phyloP scores from a whole-genome alignment of 2,888 invertebrate genomes.

The Pammene fasciana region DNA sequence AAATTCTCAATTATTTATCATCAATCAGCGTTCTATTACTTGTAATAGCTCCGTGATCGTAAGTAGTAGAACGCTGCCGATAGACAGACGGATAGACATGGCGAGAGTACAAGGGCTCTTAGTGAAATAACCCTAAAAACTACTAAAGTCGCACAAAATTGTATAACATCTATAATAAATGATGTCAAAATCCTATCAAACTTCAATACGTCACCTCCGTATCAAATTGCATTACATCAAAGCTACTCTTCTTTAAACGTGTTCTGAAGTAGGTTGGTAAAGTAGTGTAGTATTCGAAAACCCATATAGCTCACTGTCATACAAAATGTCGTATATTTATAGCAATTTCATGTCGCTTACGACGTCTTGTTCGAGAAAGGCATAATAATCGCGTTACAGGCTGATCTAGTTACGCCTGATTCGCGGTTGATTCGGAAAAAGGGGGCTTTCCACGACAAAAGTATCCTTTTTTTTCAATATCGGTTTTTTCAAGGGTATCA shows the following conservation, averaged over 20 bases:
- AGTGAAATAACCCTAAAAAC: too few species aligned
- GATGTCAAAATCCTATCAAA: too few species aligned
- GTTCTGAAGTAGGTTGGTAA: slow-evolving; percentile 23
- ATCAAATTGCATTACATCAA: neutral
- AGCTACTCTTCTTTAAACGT: slow-evolving; percentile 10
- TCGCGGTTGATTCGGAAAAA: slow-evolving; percentile 67
- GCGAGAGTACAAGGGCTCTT: too few species aligned
- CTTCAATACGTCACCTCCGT: too few species aligned
- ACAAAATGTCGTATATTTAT: neutral
- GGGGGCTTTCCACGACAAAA: slow-evolving; percentile 52
- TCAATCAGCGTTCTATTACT: too few species aligned
- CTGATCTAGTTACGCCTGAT: slow-evolving; percentile 75
- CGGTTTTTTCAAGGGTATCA: slow-evolving; percentile 22
- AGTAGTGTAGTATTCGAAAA: slow-evolving; percentile 53
- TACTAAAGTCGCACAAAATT: too few species aligned
- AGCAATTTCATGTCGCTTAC: neutral
- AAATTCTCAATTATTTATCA: too few species aligned
- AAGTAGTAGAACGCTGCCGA: too few species aligned
- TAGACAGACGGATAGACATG: too few species aligned
- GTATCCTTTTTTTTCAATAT: slow-evolving; percentile 26
- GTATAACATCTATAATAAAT: too few species aligned
- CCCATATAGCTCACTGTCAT: slow-evolving; percentile 40
- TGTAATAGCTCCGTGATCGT: too few species aligned
- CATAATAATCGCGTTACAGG: slow-evolving; percentile 72
- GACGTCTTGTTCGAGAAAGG: neutral